A percentile compares a stretch with the other conserved stretches of the same genome.
These are phyloP conservation scores for Heliconius himera DNA, from an alignment of 1,140 invertebrate genomes.

Conservation along the genomic window DNA sequence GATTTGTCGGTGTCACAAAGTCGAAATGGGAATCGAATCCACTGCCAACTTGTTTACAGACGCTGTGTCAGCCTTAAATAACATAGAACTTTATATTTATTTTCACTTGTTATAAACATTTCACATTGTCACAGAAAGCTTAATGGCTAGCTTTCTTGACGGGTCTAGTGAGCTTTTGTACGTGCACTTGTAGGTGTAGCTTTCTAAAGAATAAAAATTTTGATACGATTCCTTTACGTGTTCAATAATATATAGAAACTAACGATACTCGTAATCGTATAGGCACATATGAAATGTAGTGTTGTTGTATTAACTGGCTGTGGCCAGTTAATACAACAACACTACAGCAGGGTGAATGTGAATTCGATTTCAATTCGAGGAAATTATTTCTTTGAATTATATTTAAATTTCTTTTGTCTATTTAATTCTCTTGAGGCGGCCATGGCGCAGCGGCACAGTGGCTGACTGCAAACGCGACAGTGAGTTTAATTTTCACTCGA, in stretches of 20 bases:
- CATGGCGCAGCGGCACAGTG: background rate
- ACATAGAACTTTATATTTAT: background rate
- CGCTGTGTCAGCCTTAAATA: background rate
- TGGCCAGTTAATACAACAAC: no score
- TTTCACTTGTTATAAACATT: constrained; percentile 7
- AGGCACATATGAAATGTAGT: no score
- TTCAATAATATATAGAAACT: no score
- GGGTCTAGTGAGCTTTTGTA: constrained; percentile 1
- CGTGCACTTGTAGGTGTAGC: constrained; percentile 2
- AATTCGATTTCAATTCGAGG: no score
- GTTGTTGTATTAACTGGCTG: no score
- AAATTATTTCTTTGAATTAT: no score
- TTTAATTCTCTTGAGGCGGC: no score
- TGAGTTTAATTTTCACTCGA: background rate
- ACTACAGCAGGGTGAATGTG: no score
- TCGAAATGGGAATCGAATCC: background rate
- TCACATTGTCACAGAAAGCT: constrained; percentile 4
- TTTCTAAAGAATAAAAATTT: background rate
- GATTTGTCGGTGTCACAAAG: no score
- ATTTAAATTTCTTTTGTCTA: no score
- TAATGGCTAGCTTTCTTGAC: constrained; percentile 5
- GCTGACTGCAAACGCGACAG: background rate
- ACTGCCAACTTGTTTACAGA: background rate
- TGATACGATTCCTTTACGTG: background rate
- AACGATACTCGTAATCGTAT: no score